Percentiles rank a stretch among this genome's conserved stretches.
These are phyloP conservation scores for Perodicticus potto DNA, from an alignment of 2,797 vertebrate genomes.

Conservation along the genomic window DNA sequence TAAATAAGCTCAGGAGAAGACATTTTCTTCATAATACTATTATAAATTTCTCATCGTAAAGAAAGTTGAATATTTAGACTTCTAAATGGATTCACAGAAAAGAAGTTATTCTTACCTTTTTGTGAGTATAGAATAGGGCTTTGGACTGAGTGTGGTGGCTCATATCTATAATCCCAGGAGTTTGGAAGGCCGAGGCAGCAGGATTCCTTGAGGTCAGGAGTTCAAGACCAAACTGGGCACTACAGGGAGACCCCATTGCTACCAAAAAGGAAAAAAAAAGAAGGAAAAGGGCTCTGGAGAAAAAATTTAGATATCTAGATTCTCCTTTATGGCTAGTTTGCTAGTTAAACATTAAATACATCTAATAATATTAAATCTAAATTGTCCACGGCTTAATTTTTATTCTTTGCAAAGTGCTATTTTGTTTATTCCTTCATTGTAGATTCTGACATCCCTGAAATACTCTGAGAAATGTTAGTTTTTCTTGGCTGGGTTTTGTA, in stretches of 20 bases:
- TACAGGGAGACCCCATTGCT: background rate
- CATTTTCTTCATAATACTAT: conserved; percentile 40
- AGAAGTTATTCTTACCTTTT: conserved; percentile 8
- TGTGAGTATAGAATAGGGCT: background rate
- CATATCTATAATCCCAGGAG: background rate
- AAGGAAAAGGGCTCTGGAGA: background rate
- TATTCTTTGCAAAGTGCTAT: background rate
- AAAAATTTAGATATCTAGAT: background rate
- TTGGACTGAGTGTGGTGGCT: background rate
- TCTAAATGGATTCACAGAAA: background rate
- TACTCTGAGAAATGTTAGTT: conserved; percentile 42
- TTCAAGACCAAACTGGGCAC: background rate
- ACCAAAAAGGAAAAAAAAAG: background rate
- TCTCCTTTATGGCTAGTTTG: background rate
- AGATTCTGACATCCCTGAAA: conserved; percentile 48
- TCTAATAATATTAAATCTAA: conserved; percentile 44
- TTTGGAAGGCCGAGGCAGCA: background rate
- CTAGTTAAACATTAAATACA: conserved; percentile 19
- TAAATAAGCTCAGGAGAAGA: conserved; percentile 1
- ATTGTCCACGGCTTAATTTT: conserved; percentile 24
- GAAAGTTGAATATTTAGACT: background rate
- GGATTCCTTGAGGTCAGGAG: background rate
- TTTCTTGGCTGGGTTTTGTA: conserved; percentile 53
- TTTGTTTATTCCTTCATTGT: conserved; percentile 50
- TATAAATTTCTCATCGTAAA: conserved; percentile 46